Base-by-base conservation (phyloP, 2,113 vertebrate genomes). In the Lathamus discolor region DNA sequence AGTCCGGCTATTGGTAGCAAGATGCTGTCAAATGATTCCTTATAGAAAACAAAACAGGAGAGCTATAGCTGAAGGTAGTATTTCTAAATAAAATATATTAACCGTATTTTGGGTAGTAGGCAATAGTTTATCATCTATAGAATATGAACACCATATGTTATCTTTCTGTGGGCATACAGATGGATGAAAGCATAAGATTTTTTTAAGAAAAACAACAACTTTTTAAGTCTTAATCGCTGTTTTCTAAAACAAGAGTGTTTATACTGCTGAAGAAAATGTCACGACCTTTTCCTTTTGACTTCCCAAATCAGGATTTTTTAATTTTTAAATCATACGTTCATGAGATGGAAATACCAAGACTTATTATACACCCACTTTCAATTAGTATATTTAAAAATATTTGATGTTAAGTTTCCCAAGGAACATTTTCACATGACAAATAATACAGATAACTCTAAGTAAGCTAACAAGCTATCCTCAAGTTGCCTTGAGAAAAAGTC, bases 231-330 rank as follows among this genome's bases (percentile, higher is more conserved):
- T 89, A 87, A 89, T 91, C 2, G 13, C 52, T 92, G 41, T 94
- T 92, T 94, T 72, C 86, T 94, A 90, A 90, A 86, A 64, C 64
- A 81, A 76, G 74, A 72, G 23, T 93, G 83, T 96, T 93, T 95
- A 94, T 55, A 78, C 48, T 90, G 72, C 83, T 88, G 64, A 29
- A 90, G 86, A 94, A 96, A 94, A 94, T 96, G 94, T 95, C 93
- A 81, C 44, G 93, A 94, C 85, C 92, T 95, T 96, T 96, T 97
- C 55, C 79, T 96, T 96, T 94, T 96, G 88, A 86, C 92, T 94
- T 90, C 80, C 88, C 83, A 92, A 96, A 95, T 92, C 29, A 70
- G 88, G 79, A 81, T 62, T 83, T 83, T 83, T 86, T 88, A 96
- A 92, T 96, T 96, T 96, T 95, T 94, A 93, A 88, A 94, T 59